phyloP scores from a whole-genome alignment of 2,888 invertebrate species.

The Eupelmus urozonus region DNA sequence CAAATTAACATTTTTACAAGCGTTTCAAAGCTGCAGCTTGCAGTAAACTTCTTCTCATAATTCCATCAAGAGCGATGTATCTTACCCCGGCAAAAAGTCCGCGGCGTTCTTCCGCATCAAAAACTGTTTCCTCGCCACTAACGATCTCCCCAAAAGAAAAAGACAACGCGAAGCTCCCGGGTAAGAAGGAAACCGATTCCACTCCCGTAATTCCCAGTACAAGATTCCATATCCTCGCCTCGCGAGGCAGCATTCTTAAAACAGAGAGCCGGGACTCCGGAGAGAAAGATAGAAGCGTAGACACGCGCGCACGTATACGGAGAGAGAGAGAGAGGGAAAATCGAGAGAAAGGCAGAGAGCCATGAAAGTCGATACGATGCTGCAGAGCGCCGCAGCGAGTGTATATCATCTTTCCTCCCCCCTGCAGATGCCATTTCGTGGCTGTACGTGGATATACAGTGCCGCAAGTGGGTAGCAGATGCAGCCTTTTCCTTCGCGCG shows the following conservation, averaged over 20 bases:
- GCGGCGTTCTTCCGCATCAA: too few relatives aligned
- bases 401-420: slow-evolving; percentile 56
- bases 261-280: neutral
- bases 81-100: too few relatives aligned
- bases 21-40: too few relatives aligned
- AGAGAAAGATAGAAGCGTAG: slow-evolving; percentile 40
- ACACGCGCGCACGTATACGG: neutral
- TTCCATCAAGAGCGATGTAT: too few relatives aligned
- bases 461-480: slow-evolving; percentile 60
- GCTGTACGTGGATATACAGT: neutral
- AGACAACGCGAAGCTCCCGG: too few relatives aligned
- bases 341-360: slow-evolving; percentile 21
- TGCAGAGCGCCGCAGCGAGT: slow-evolving; percentile 14
- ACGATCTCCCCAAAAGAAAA: too few relatives aligned
- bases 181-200: neutral
- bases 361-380: slow-evolving; percentile 55
- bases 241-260: slow-evolving; percentile 30
- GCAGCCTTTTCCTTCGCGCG: slow-evolving; percentile 30
- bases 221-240: slow-evolving; percentile 7
- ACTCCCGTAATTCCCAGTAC: neutral
- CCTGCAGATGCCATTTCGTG: slow-evolving; percentile 51
- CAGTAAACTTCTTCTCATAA: too few relatives aligned
- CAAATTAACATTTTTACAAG: too few relatives aligned
- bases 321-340: slow-evolving; percentile 21
- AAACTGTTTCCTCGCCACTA: too few relatives aligned